Evolutionary conservation across 1,140 invertebrate genomes (phyloP).

Genomic region (Leptoteleia sp.): DNA sequence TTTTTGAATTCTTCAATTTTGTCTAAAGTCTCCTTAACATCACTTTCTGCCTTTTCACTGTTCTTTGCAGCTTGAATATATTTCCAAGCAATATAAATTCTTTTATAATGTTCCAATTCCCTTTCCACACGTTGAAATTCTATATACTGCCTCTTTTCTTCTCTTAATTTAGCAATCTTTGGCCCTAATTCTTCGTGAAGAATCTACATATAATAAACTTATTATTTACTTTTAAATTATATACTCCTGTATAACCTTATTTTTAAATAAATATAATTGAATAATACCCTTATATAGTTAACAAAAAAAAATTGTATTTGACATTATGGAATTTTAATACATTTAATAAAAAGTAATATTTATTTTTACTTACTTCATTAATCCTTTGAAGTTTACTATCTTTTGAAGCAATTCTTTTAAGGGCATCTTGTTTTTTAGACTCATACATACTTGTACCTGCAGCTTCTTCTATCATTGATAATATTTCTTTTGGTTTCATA

Average conservation of each 20-base stretch:
- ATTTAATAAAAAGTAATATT: no score
- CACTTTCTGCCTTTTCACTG: conserved; percentile 81
- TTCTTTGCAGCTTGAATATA: conserved; percentile 83
- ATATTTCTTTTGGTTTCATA: conserved; percentile 99
- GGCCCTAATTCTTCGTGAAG: conserved; percentile 94
- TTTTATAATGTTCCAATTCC: conserved; percentile 92
- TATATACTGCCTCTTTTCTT: conserved; percentile 91
- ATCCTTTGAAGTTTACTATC: conserved; percentile 95
- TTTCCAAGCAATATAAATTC: conserved; percentile 89
- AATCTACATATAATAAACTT: conserved; percentile 81
- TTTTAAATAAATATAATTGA: no score
- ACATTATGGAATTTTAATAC: no score
- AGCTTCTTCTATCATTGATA: conserved; percentile 99
- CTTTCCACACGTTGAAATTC: conserved; percentile 94
- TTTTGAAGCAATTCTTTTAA: conserved; percentile 96
- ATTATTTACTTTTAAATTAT: no score
- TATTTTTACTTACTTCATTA: conserved; percentile 85
- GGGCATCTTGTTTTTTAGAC: conserved; percentile 92
- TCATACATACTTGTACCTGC: conserved; percentile 99
- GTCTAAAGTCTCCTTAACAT: conserved; percentile 81
- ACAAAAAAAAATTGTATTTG: no score
- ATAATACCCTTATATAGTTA: no score
- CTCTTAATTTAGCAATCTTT: conserved; percentile 91
- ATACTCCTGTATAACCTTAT: no score
- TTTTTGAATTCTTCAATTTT: conserved; percentile 82